Percentiles rank a stretch among this genome's conserved stretches.
phyloP scores from a whole-genome alignment of 2,888 invertebrate species.

The Lepidonotus clava region DNA sequence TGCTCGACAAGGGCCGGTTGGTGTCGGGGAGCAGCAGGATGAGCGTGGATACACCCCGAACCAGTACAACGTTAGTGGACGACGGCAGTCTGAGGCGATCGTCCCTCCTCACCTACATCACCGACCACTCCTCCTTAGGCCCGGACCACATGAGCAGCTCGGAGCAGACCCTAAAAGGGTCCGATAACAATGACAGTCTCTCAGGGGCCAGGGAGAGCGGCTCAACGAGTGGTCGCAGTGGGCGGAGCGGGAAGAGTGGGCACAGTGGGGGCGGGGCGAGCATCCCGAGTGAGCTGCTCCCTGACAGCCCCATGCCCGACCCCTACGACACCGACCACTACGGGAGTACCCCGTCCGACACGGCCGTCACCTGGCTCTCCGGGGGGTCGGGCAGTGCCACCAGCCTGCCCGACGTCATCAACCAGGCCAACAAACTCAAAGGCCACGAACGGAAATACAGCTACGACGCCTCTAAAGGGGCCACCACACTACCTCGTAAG shows the following conservation, averaged over 20 bases:
- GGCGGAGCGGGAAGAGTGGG: not conserved
- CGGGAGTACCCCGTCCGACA: constrained; percentile 60
- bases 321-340: constrained; percentile 64
- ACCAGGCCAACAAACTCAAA: not conserved
- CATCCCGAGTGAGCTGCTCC: constrained; percentile 60
- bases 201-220: not conserved
- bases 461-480: constrained; percentile 53
- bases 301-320: constrained; percentile 63
- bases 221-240: constrained; percentile 33
- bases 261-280: not conserved
- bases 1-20: constrained; percentile 30
- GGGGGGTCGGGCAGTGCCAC: constrained; percentile 56
- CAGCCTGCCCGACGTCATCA: constrained; percentile 57
- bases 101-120: constrained; percentile 36
- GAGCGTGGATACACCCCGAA: constrained; percentile 37
- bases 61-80: constrained; percentile 56
- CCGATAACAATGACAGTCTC: not conserved
- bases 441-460: constrained; percentile 62
- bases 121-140: constrained; percentile 40
- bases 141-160: constrained; percentile 34
- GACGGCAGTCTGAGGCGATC: constrained; percentile 46
- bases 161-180: constrained; percentile 41
- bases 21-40: constrained; percentile 15
- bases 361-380: constrained; percentile 37
- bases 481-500: constrained; percentile 41